Percentiles rank a stretch among this genome's conserved stretches.
Conservation (phyloP, 35 echinoderm and acorn worm genomes). For the Chiridota heheva region DNA sequence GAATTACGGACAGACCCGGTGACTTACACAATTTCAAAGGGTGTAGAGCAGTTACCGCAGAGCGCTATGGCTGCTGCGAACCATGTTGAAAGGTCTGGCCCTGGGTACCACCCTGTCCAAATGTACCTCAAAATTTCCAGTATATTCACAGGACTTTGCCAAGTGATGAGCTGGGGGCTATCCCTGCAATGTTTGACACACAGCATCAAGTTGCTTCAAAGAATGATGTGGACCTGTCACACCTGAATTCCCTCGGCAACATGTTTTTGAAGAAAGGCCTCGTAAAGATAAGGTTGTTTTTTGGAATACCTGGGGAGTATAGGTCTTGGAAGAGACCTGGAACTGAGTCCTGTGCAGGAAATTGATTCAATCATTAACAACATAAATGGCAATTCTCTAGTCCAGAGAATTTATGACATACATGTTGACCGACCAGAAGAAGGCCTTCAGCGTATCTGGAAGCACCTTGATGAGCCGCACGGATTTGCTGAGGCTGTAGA, state of each 20-base stretch:
- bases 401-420: conserved; percentile 54
- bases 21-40: no score
- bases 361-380: conserved; percentile 34
- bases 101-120: not conserved
- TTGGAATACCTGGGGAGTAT: conserved; percentile 29
- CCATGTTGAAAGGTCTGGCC: not conserved
- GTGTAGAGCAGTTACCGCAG: not conserved
- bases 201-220: not conserved
- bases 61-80: not conserved
- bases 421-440: conserved; percentile 61
- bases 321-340: conserved; percentile 52
- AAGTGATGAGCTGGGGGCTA: no score
- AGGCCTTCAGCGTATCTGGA: conserved; percentile 54
- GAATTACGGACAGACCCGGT: no score
- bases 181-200: no score
- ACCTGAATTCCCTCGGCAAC: conserved; percentile 42
- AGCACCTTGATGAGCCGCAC: conserved; percentile 51
- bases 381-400: conserved; percentile 26
- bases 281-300: conserved; percentile 34
- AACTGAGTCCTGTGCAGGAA: conserved; percentile 36
- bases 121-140: not conserved
- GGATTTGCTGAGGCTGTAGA: conserved; percentile 67
- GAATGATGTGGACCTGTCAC: not conserved
- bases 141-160: not conserved
- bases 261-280: conserved; percentile 54